These are phyloP conservation scores for Cyphomyrmex costatus DNA, from an alignment of 1,140 invertebrate genomes.

Conservation along the genomic window DNA sequence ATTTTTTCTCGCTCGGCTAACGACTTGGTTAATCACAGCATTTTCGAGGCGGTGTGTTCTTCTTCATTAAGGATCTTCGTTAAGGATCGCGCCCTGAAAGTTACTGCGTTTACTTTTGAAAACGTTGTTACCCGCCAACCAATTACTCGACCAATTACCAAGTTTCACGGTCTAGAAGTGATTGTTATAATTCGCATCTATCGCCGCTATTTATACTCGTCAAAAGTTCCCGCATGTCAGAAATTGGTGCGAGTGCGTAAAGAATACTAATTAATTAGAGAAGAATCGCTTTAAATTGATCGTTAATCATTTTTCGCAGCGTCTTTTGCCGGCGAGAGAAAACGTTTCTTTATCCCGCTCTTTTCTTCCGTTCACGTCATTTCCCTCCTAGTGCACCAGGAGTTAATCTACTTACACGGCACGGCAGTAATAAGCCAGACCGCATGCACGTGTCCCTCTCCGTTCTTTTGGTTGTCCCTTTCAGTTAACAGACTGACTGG, in stretches of 20 bases:
- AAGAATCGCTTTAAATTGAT: conserved; percentile 40
- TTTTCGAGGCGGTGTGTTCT: conserved; percentile 47
- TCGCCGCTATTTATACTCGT: conserved; percentile 56
- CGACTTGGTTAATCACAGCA: conserved; percentile 59
- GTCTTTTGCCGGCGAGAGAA: not conserved
- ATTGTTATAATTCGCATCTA: conserved; percentile 67
- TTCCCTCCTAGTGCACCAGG: not conserved
- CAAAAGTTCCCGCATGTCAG: not conserved
- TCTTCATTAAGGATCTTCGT: conserved; percentile 13
- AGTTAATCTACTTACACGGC: conserved; percentile 36
- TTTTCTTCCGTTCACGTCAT: not conserved
- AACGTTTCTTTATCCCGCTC: conserved; percentile 2
- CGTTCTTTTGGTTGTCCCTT: not conserved
- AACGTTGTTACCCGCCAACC: conserved; percentile 36
- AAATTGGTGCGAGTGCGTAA: conserved; percentile 7
- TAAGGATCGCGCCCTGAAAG: conserved; percentile 33
- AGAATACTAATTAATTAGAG: conserved; percentile 58
- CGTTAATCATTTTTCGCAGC: conserved; percentile 64
- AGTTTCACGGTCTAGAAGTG: conserved; percentile 60
- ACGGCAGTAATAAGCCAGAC: conserved; percentile 15
- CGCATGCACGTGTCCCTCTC: not conserved
- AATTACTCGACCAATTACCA: conserved; percentile 71
- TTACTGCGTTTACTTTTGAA: conserved; percentile 58
- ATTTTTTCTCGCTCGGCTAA: conserved; percentile 13
- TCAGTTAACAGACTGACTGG: conserved; percentile 3